These are phyloP conservation scores for Macropus fuliginosus DNA, from an alignment of 2,797 vertebrate species.

Conservation along the genomic window DNA sequence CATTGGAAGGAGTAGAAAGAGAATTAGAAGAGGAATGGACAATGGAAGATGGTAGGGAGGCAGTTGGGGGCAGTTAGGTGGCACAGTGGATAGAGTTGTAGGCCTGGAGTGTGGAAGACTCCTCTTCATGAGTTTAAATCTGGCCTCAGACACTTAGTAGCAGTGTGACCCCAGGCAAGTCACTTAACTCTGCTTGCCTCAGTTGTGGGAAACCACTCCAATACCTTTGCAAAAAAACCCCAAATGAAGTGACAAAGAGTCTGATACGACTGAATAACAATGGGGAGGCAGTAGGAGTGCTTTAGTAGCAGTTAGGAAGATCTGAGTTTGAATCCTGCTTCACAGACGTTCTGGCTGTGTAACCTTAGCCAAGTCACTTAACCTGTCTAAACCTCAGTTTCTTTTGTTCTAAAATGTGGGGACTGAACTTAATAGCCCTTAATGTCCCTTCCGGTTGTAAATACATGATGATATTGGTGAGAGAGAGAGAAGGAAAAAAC, in stretches of 20 bases:
- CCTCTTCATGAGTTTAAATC: neutral
- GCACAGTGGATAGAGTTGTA: neutral
- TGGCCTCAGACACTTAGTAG: neutral
- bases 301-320: neutral
- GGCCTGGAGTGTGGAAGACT: neutral
- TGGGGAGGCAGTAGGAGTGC: neutral
- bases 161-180: neutral
- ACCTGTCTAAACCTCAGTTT: slow-evolving; percentile 30
- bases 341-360: neutral
- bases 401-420: slow-evolving; percentile 13
- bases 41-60: neutral
- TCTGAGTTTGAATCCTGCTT: slow-evolving; percentile 20
- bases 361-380: slow-evolving; percentile 11
- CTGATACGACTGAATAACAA: neutral
- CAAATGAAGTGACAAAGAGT: neutral
- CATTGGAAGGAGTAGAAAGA: neutral
- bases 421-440: neutral
- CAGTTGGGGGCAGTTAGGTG: neutral
- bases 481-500: no score
- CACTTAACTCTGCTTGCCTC: neutral
- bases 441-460: neutral
- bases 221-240: neutral
- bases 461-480: neutral
- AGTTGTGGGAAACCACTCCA: neutral
- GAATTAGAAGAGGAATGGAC: neutral